Conservation (phyloP, 2,888 invertebrate species). For the Heteropelma amictum region DNA sequence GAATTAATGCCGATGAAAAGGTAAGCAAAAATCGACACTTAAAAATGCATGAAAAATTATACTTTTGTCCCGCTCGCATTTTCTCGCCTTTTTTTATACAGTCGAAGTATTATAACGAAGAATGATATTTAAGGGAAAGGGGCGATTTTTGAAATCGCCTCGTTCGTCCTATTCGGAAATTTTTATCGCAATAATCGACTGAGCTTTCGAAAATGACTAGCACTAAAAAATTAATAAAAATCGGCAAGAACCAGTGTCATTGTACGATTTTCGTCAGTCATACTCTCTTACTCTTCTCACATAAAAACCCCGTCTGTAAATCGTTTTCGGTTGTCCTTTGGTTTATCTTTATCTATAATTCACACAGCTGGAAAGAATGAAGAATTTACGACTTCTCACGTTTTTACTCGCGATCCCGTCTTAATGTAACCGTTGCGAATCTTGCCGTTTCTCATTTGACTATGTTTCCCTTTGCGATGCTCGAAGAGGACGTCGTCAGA, state of each 20-base stretch:
- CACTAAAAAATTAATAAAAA: constrained; percentile 34
- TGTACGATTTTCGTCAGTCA: background rate
- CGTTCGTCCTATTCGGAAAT: constrained; percentile 1
- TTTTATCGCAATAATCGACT: constrained; percentile 22
- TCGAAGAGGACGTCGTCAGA: constrained; percentile 90
- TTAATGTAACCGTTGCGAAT: constrained; percentile 80
- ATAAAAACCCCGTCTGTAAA: background rate
- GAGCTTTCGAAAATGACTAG: constrained; percentile 44
- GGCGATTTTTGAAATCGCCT: background rate
- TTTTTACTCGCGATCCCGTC: constrained; percentile 79
- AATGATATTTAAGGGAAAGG: too few species aligned
- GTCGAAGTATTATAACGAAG: too few species aligned
- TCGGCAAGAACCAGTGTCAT: constrained; percentile 29
- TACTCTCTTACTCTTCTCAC: background rate
- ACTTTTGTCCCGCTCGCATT: too few species aligned
- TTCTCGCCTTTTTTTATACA: too few species aligned
- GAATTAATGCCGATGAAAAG: too few species aligned
- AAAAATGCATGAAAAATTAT: too few species aligned
- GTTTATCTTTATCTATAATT: constrained; percentile 4
- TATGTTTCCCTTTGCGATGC: constrained; percentile 82
- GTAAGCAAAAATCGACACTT: too few species aligned
- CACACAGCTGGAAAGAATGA: background rate
- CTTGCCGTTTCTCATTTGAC: constrained; percentile 78
- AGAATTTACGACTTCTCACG: constrained; percentile 71
- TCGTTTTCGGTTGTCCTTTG: background rate